Conservation (phyloP, 2,797 vertebrate genomes). For the Rhinoraja longicauda region DNA sequence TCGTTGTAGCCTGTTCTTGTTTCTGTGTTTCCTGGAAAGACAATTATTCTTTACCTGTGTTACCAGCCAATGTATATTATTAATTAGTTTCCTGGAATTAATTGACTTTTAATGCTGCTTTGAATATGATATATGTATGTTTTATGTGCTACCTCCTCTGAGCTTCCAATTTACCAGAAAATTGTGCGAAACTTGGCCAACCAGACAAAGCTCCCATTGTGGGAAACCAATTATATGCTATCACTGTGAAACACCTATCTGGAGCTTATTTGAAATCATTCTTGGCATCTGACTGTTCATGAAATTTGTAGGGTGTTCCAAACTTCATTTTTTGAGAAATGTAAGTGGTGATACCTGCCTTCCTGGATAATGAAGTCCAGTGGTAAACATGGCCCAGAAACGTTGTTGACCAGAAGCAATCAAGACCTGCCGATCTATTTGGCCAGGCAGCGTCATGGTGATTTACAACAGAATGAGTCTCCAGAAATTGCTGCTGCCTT, state of each 20-base stretch:
- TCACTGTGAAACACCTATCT: background rate
- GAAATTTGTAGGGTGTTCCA: background rate
- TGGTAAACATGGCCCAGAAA: background rate
- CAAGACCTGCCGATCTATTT: background rate
- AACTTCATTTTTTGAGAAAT: background rate
- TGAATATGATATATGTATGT: background rate
- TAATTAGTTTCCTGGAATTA: background rate
- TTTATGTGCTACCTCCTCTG: background rate
- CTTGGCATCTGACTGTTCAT: background rate
- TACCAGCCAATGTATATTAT: background rate
- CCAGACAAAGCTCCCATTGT: background rate
- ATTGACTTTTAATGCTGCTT: background rate
- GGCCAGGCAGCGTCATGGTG: too few relatives aligned
- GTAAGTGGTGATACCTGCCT: background rate
- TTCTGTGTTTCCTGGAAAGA: background rate
- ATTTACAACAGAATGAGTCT: too few relatives aligned
- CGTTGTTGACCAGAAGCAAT: background rate
- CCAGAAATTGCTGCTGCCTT: too few relatives aligned
- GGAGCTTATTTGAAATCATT: background rate
- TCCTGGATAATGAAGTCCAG: background rate
- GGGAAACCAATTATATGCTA: background rate
- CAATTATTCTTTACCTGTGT: background rate
- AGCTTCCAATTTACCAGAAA: background rate
- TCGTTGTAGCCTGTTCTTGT: too few relatives aligned
- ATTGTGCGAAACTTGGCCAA: background rate